Conservation (phyloP, 2,797 vertebrate genomes). For the Pachyuromys duprasi region DNA sequence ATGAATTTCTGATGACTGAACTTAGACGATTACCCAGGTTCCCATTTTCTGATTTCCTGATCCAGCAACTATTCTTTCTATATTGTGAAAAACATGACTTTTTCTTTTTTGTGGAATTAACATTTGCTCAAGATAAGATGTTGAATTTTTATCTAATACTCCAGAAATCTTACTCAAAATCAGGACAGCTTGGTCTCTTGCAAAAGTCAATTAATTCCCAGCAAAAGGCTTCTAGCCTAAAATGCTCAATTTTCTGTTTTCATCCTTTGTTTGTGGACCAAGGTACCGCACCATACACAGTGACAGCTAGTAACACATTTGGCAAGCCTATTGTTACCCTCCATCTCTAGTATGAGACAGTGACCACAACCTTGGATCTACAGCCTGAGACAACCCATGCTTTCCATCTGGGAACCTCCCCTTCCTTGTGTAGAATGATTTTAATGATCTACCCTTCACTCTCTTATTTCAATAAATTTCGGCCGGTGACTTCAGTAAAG, state of each 20-base stretch:
- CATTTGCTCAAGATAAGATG: neutral
- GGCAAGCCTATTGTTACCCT: rapidly evolving
- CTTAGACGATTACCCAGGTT: neutral
- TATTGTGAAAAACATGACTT: neutral
- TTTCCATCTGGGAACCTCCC: rapidly evolving
- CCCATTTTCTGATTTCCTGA: neutral
- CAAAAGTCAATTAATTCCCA: neutral
- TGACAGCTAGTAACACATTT: too few relatives aligned
- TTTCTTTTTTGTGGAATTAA: neutral
- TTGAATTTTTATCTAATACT: neutral
- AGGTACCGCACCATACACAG: neutral
- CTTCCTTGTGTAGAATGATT: neutral
- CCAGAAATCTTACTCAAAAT: neutral
- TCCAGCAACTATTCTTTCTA: neutral
- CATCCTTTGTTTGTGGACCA: neutral
- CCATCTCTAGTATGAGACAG: neutral
- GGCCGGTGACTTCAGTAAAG: neutral
- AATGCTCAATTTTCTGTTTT: neutral
- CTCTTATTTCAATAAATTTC: neutral
- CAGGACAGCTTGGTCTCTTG: neutral
- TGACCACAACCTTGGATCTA: neutral
- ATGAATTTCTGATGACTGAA: slow-evolving; percentile 1
- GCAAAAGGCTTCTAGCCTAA: neutral
- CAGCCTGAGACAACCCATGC: too few relatives aligned
- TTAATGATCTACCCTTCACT: neutral